Evolutionary conservation across 92 coral and sea anemone species (phyloP), one percentile per base, ranked within the genome.

Genomic region (Micromussa lordhowensis): DNA sequence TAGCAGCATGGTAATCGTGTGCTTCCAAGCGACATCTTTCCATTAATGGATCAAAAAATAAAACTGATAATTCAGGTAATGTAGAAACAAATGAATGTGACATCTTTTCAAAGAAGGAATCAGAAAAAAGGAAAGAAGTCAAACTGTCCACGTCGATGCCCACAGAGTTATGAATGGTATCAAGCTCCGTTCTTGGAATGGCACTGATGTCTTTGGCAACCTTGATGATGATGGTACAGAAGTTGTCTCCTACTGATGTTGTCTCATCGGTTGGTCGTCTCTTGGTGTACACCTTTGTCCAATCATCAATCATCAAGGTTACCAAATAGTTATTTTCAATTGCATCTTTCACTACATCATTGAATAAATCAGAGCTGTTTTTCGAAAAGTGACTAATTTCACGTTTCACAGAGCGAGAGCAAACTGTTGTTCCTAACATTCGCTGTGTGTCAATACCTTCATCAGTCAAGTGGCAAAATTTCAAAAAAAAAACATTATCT

Each of bases 251-350:
- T 2, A 75, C 68, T 0, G 82, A 82, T 11, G 90, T 88, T 14
- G 19, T 64, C 28, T 51, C 18, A 68, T 92, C 83, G 11, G 63
- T 89, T 15, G 94, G 91, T 63, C 91, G 68, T 4, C 71, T 70
- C 66, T 86, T 91, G 34, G 94, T 87, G 76, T 92, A 89, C 3
- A 92, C 79, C n/a, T 86, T 92, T 10, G 92, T 92, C 76, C 90
- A 92, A 51, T 92, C 94, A 88, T 88, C 92, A 49, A 92, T 80
- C 77, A 88, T 70, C 0, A 89, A 71, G 28, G 82, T 59, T 29
- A 92, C 40, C 40, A 91, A 75, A 18, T 75, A 51, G 72, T 88
- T 32, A 32, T 92, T 84, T 32, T 84, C 36, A 11, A 74, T 88
- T 35, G 83, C 90, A 51, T 68, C 44, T 51, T 77, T 36, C 8